Evolutionary conservation across 2,888 invertebrate genomes (phyloP).

Genomic region (Onchidella celtica): DNA sequence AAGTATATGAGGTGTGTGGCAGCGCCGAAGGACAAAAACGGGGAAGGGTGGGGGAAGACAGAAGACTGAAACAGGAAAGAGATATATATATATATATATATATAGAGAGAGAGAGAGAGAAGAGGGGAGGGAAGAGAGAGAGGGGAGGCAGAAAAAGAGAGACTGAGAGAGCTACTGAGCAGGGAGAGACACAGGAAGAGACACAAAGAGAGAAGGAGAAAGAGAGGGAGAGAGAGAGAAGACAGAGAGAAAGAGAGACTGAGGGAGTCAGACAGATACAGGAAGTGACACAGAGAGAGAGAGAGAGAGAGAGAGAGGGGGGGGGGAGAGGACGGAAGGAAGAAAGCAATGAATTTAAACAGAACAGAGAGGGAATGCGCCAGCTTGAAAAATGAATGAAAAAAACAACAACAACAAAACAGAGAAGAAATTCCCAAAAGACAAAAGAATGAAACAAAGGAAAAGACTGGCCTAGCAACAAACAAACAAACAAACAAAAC

Average conservation of each 20-base stretch:
- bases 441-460: slow-evolving; percentile 24
- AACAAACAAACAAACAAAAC: no score
- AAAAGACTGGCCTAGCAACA: no score
- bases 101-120: slow-evolving; percentile 10
- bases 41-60: background rate
- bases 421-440: background rate
- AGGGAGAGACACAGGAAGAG: background rate
- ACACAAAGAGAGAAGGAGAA: background rate
- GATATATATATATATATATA: no score
- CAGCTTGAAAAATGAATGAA: background rate
- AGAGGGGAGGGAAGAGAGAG: background rate
- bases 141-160: background rate
- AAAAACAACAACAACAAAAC: background rate
- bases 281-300: background rate
- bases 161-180: background rate
- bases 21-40: slow-evolving; percentile 31
- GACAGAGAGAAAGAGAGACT: slow-evolving; percentile 17
- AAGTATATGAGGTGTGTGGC: slow-evolving; percentile 1
- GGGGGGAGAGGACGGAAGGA: background rate
- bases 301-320: background rate
- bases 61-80: background rate
- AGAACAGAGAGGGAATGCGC: background rate
- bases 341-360: background rate
- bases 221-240: background rate
- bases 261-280: background rate